phyloP scores from a whole-genome alignment of 2,797 vertebrate species.

The Alosa sapidissima region DNA sequence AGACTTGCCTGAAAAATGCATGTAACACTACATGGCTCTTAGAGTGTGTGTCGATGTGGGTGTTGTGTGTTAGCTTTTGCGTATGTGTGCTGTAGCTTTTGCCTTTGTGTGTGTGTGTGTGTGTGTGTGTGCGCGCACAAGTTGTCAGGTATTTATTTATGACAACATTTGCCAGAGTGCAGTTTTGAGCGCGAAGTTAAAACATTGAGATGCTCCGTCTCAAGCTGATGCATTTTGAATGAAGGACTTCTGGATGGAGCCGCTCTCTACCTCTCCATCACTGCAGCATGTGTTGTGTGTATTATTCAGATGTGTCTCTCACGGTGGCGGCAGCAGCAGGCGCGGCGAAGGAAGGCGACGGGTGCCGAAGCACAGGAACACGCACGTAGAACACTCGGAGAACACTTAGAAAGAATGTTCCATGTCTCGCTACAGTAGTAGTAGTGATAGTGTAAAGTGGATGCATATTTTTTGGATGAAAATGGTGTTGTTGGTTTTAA shows the following conservation, averaged over 20 bases:
- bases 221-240: neutral
- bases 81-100: neutral
- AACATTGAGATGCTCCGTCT: slow-evolving; percentile 22
- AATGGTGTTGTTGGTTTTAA: too few relatives aligned
- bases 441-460: too few relatives aligned
- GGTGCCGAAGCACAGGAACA: neutral
- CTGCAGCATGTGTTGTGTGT: neutral
- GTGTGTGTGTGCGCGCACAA: neutral
- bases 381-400: neutral
- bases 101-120: neutral
- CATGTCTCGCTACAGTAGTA: neutral
- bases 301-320: neutral
- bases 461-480: too few relatives aligned
- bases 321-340: neutral
- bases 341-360: neutral
- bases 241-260: neutral
- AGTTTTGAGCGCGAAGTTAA: neutral
- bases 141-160: slow-evolving; percentile 13
- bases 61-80: neutral
- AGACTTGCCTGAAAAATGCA: neutral
- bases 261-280: neutral
- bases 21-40: neutral
- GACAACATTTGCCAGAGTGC: slow-evolving; percentile 12
- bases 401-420: neutral
- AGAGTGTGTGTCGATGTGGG: neutral